Conservation (phyloP, 2,797 vertebrate genomes). For the Rhinoraja longicauda region DNA sequence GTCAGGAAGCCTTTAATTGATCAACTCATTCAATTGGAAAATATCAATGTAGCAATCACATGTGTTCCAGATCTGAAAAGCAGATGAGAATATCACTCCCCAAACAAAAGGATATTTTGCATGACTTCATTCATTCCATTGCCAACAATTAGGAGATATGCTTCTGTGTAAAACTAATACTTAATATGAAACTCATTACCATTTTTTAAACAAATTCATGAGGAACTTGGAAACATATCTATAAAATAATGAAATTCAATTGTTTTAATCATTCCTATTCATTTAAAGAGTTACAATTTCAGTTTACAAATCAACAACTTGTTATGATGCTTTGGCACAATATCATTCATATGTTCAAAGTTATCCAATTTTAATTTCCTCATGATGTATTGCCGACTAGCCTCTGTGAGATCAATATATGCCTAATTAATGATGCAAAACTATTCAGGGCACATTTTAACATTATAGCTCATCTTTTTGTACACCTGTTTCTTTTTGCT, state of each 20-base stretch:
- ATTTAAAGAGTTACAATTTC: background rate
- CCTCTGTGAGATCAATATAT: background rate
- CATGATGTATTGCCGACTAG: background rate
- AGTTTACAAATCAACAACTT: background rate
- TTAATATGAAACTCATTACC: background rate
- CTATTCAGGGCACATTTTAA: background rate
- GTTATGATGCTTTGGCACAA: background rate
- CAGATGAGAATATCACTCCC: no score
- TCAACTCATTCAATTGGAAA: background rate
- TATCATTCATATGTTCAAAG: constrained; percentile 14
- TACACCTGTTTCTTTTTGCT: background rate
- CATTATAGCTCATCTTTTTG: background rate
- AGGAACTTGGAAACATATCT: background rate
- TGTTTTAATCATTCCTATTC: background rate
- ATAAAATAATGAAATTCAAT: background rate
- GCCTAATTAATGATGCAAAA: background rate
- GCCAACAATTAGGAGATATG: background rate
- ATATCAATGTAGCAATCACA: background rate
- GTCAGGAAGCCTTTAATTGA: background rate
- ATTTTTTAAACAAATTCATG: background rate
- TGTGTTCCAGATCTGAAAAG: background rate
- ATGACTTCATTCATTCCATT: background rate
- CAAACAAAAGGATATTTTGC: background rate
- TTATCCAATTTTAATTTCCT: background rate
- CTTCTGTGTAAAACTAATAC: background rate